A percentile compares a stretch with the other conserved stretches of the same genome.
Conservation (phyloP, 2,797 vertebrate species). For the Anguilla pacifica region DNA sequence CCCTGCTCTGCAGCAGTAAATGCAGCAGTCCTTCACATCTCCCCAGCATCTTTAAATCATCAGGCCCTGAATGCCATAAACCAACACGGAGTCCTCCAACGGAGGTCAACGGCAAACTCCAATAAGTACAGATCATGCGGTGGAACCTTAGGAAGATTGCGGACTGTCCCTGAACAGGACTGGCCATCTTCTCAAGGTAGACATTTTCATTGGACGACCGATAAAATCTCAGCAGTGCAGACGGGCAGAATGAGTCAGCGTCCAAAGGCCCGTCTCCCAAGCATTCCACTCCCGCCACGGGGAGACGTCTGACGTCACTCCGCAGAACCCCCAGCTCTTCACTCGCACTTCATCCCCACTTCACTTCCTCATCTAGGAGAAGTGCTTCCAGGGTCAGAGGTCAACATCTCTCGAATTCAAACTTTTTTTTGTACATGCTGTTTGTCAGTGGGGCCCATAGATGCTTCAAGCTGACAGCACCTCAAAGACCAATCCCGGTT, state of each 20-base stretch:
- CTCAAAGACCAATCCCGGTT: neutral
- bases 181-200: neutral
- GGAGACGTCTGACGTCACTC: neutral
- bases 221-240: neutral
- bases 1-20: neutral
- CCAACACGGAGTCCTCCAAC: neutral
- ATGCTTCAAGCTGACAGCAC: neutral
- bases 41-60: neutral
- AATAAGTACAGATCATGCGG: neutral
- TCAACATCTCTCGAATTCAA: neutral
- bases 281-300: neutral
- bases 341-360: neutral
- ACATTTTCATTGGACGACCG: neutral
- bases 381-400: constrained; percentile 23
- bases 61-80: neutral
- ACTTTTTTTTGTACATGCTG: neutral
- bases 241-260: neutral
- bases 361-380: neutral
- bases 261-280: neutral
- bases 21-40: neutral
- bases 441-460: no score
- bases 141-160: neutral
- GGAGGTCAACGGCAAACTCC: neutral
- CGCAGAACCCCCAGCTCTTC: neutral
- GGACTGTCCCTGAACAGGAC: neutral